These are phyloP conservation scores for Dolichotis patagonum DNA, from an alignment of 2,113 vertebrate genomes.

Conservation along the genomic window DNA sequence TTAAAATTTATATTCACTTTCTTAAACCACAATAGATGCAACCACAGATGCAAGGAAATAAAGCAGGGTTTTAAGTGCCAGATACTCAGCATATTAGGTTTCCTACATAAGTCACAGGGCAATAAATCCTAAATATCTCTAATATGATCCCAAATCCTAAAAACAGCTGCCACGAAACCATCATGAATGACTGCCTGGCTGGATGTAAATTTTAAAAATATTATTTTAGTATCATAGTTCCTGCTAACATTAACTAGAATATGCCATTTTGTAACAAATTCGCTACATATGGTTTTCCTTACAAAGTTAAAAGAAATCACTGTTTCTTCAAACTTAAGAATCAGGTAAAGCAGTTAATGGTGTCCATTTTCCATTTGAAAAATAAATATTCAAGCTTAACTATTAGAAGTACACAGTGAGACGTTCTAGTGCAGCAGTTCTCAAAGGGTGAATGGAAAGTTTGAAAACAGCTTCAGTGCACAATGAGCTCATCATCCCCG, in stretches of 20 bases:
- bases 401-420: background rate
- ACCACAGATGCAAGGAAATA: slow-evolving; percentile 85
- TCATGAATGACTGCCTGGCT: slow-evolving; percentile 78
- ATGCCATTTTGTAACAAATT: background rate
- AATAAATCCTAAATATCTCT: slow-evolving; percentile 83
- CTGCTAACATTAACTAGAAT: slow-evolving; percentile 74
- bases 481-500: background rate
- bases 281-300: background rate
- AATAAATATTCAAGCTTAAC: background rate
- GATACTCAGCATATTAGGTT: slow-evolving; percentile 86
- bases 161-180: slow-evolving; percentile 84
- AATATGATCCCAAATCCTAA: slow-evolving; percentile 82
- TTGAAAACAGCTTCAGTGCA: background rate
- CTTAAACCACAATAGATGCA: slow-evolving; percentile 87
- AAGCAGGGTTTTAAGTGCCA: slow-evolving; percentile 88
- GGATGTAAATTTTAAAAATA: slow-evolving; percentile 81
- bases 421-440: background rate
- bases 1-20: slow-evolving; percentile 83
- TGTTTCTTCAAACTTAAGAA: background rate
- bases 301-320: background rate
- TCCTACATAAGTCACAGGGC: slow-evolving; percentile 84
- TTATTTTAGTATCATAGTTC: slow-evolving; percentile 77
- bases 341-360: background rate
- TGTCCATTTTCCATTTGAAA: slow-evolving; percentile 21
- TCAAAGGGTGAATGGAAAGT: background rate